Evolutionary conservation across 2,797 vertebrate genomes (phyloP).

Genomic region (Discoglossus pictus): DNA sequence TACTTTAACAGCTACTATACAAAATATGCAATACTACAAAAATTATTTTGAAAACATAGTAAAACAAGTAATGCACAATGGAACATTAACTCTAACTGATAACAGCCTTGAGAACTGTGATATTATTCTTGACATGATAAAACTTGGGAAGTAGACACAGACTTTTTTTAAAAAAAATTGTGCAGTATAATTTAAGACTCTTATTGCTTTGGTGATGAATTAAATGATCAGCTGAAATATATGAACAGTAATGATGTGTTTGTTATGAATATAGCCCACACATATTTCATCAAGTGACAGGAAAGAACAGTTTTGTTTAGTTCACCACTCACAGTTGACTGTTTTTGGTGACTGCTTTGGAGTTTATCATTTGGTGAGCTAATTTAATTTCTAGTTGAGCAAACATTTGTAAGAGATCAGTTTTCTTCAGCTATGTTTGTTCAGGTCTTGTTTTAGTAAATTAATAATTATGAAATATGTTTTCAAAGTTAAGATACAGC

Average conservation of each 20-base stretch:
- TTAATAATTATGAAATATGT: too few relatives aligned
- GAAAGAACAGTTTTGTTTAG: constrained; percentile 65
- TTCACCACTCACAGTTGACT: constrained; percentile 61
- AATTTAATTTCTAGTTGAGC: too few relatives aligned
- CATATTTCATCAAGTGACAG: constrained; percentile 71
- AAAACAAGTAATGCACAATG: too few relatives aligned
- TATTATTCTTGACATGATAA: constrained; percentile 55
- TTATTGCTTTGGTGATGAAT: constrained; percentile 81
- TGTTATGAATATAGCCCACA: constrained; percentile 82
- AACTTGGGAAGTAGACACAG: constrained; percentile 62
- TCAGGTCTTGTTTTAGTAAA: too few relatives aligned
- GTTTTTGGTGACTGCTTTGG: constrained; percentile 61
- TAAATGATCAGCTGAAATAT: constrained; percentile 88
- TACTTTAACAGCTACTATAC: too few relatives aligned
- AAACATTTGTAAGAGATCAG: too few relatives aligned
- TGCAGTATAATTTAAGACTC: constrained; percentile 75
- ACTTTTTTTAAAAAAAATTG: constrained; percentile 78
- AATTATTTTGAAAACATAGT: too few relatives aligned
- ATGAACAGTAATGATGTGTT: constrained; percentile 83
- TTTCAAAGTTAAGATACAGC: too few relatives aligned
- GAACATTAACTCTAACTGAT: too few relatives aligned
- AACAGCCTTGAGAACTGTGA: neutral
- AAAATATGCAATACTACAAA: too few relatives aligned
- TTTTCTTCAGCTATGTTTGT: too few relatives aligned
- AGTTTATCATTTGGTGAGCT: too few relatives aligned